phyloP scores from a whole-genome alignment of 1,140 invertebrate species.

The Dinoponera quadriceps region DNA sequence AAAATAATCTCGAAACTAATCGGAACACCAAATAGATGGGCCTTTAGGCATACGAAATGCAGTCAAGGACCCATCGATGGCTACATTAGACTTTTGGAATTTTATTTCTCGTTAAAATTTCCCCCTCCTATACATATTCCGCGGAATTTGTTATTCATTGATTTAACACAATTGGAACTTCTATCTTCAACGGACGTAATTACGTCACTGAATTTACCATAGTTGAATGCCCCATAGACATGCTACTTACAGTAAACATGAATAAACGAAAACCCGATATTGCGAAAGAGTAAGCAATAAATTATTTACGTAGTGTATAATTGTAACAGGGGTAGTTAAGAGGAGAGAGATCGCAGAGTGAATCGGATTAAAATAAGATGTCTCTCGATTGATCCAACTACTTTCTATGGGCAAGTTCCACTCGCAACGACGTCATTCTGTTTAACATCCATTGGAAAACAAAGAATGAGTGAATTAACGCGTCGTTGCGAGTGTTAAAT shows the following conservation, averaged over 20 bases:
- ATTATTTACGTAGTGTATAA: slow-evolving; percentile 39
- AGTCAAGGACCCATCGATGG: slow-evolving; percentile 30
- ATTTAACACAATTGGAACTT: slow-evolving; percentile 10
- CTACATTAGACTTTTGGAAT: background rate
- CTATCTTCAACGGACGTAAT: slow-evolving; percentile 5
- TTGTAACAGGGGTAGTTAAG: background rate
- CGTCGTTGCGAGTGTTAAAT: too few relatives aligned
- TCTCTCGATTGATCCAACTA: background rate
- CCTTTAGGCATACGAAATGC: slow-evolving; percentile 26
- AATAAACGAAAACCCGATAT: slow-evolving; percentile 1
- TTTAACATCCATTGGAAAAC: too few relatives aligned
- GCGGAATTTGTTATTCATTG: background rate
- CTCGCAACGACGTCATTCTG: too few relatives aligned
- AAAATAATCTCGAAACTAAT: too few relatives aligned
- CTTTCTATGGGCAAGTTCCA: too few relatives aligned
- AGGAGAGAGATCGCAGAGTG: background rate
- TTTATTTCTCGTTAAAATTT: slow-evolving; percentile 32
- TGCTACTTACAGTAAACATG: background rate
- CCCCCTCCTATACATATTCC: background rate
- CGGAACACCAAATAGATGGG: too few relatives aligned
- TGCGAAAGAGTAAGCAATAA: background rate
- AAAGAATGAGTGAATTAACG: too few relatives aligned
- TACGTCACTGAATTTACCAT: background rate
- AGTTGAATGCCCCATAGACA: slow-evolving; percentile 25
- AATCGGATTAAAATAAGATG: slow-evolving; percentile 29